These are phyloP conservation scores for Ips typographus DNA, from an alignment of 1,140 invertebrate species.

Conservation along the genomic window DNA sequence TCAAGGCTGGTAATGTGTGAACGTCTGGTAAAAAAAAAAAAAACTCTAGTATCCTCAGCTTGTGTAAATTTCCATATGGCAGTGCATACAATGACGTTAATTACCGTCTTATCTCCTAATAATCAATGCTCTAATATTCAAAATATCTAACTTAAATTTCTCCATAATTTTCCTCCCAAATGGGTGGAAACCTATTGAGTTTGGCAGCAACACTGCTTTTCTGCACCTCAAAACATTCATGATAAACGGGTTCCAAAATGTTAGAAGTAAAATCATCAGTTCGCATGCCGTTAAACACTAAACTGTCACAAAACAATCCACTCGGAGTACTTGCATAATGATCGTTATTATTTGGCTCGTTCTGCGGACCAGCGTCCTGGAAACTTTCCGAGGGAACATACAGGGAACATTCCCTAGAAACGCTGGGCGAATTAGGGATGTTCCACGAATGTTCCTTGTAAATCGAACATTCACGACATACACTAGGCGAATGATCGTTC, in stretches of 20 bases:
- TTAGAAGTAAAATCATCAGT: slow-evolving; percentile 13
- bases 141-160: slow-evolving; percentile 39
- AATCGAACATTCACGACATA: slow-evolving; percentile 33
- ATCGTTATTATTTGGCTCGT: slow-evolving; percentile 27
- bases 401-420: slow-evolving; percentile 31
- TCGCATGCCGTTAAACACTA: neutral
- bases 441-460: slow-evolving; percentile 28
- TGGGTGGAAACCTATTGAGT: slow-evolving; percentile 14
- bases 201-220: neutral
- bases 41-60: too few species aligned
- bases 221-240: slow-evolving; percentile 38
- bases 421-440: slow-evolving; percentile 19
- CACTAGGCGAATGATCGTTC: slow-evolving; percentile 25
- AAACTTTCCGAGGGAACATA: slow-evolving; percentile 17
- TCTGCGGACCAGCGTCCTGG: neutral
- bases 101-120: neutral
- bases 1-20: too few species aligned
- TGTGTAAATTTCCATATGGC: too few species aligned
- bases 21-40: too few species aligned
- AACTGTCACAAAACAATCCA: slow-evolving; percentile 9
- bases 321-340: slow-evolving; percentile 34
- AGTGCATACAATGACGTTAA: too few species aligned
- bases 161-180: slow-evolving; percentile 44
- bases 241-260: slow-evolving; percentile 42
- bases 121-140: neutral